Percentiles rank a stretch among this genome's conserved stretches.
Conservation (phyloP, 2,888 invertebrate species). For the Escarpia spicata region DNA sequence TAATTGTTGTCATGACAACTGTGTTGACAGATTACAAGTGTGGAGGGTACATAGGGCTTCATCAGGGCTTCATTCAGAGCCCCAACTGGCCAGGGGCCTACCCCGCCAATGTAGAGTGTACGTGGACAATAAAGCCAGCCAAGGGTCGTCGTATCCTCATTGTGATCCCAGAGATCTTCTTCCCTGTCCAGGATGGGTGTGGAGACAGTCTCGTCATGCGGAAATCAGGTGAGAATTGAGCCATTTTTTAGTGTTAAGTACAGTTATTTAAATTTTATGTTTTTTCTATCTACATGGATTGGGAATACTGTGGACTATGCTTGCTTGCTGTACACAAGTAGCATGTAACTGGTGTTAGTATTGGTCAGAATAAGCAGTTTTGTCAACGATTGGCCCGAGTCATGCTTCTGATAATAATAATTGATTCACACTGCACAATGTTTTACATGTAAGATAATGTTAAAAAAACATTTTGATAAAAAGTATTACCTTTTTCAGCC, state of each 20-base stretch:
- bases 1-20: background rate
- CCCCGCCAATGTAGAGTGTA: conserved; percentile 64
- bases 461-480: too few relatives aligned
- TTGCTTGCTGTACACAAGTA: too few relatives aligned
- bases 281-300: conserved; percentile 2
- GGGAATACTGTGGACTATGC: background rate
- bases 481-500: too few relatives aligned
- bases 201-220: conserved; percentile 65
- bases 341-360: too few relatives aligned
- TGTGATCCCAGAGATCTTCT: conserved; percentile 65
- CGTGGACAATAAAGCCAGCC: conserved; percentile 65
- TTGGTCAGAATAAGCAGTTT: too few relatives aligned
- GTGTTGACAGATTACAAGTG: conserved; percentile 53
- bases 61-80: conserved; percentile 64
- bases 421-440: too few relatives aligned
- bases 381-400: too few relatives aligned
- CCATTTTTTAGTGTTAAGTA: background rate
- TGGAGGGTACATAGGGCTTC: conserved; percentile 52
- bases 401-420: too few relatives aligned
- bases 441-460: too few relatives aligned
- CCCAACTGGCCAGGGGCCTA: conserved; percentile 67
- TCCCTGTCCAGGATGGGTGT: conserved; percentile 63
- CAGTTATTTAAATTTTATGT: background rate
- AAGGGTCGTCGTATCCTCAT: conserved; percentile 64
- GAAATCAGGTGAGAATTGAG: conserved; percentile 60